phyloP scores from a whole-genome alignment of 2,888 invertebrate genomes.

The Petrolisthes manimaculis region DNA sequence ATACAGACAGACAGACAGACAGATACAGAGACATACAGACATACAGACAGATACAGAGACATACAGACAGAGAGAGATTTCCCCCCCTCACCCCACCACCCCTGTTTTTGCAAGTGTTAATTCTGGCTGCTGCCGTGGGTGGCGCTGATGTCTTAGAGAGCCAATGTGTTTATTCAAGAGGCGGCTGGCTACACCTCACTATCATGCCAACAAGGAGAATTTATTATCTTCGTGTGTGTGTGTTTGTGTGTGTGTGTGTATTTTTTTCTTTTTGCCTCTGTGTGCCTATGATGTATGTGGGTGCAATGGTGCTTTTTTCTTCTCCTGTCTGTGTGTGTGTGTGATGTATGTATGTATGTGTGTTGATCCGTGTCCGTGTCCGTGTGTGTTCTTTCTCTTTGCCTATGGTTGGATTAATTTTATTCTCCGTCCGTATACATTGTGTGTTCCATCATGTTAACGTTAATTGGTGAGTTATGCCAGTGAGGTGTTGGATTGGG shows the following conservation, averaged over 20 bases:
- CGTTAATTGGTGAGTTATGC: no score
- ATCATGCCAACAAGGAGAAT: background rate
- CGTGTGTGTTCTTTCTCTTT: no score
- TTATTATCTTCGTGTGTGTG: background rate
- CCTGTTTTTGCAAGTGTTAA: background rate
- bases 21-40: slow-evolving; percentile 8
- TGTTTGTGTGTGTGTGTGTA: background rate
- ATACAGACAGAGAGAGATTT: background rate
- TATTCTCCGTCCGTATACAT: no score
- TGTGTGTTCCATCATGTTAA: no score
- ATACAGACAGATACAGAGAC: slow-evolving; percentile 13
- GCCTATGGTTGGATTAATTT: no score
- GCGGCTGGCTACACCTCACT: background rate
- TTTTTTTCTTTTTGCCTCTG: no score
- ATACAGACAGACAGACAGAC: background rate
- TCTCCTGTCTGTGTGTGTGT: no score
- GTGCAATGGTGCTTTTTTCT: no score
- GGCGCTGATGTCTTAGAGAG: background rate
- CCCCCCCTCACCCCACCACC: no score
- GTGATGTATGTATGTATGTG: no score
- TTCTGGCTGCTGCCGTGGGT: background rate
- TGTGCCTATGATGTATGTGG: no score
- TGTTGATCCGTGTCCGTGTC: no score
- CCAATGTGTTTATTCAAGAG: background rate
- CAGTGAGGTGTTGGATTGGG: background rate